Evolutionary conservation across 37 sponge, comb jelly and placozoan genomes (phyloP), one percentile per base, ranked within the genome.

Genomic region (Oopsacas minuta): DNA sequence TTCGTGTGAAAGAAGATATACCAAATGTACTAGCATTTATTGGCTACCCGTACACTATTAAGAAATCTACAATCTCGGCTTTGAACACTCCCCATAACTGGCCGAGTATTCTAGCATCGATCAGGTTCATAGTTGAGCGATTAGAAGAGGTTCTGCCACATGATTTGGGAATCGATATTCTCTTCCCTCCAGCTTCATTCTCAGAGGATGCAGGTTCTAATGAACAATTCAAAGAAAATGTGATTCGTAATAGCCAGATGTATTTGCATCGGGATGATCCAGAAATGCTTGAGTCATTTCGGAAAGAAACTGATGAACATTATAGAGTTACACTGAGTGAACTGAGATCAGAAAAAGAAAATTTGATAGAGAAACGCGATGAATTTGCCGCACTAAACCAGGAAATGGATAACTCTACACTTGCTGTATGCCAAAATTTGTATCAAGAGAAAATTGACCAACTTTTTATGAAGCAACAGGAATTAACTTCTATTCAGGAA

Each of bases 21-120:
- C 75, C 75, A 3, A 61, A 61, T n/a, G 75, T n/a, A 7, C 22
- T 61, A 61, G 7, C 75, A 3, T 5, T 25, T n/a, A 61, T 61
- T 61, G 75, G 75, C 75, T 61, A 61, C 28, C 75, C 75, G 22
- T 61, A 25, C 75, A 61, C 75, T 10, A 61, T 61, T 61, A 61
- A 61, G 75, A 61, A 61, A n/a, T 61, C 75, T 10, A 61, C 22
- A 20, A 61, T 61, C 22, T 61, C 75, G 3, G 75, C 75, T n/a
- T 32, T 61, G 7, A 61, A 61, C 75, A 20, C 75, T 20, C 20
- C 20, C 17, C 75, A 61, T n/a, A 61, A 61, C 30, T 61, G 75
- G 75, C 75, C 75, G 22, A 61, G 32, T 3, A 61, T 61, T 10
- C 75, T 61, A 3, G 75, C 75, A 7, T 10, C 75, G 75, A 25